Evolutionary conservation across 2,113 vertebrate species (phyloP), one percentile per base, ranked within the genome.

Genomic region (Xiphophorus hellerii): DNA sequence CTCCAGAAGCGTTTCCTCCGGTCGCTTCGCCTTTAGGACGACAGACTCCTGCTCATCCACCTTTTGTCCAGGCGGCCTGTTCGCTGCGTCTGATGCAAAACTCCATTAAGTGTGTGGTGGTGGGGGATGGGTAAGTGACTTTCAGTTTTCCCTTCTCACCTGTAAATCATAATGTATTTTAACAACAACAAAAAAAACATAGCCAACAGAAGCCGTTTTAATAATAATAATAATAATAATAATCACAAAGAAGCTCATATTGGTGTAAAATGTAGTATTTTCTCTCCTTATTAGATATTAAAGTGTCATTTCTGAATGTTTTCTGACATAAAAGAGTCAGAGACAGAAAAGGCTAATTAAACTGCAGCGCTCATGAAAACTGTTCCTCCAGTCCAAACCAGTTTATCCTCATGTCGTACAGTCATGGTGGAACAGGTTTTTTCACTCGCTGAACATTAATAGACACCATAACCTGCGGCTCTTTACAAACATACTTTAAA

Each of bases 31-130:
- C 3, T 48, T 48, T 48, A 17, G 17, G 44, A 48, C 44, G 6
- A 48, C 44, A 48, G 44, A 48, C 20, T 48, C 17, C 17, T 48
- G 17, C 4, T 48, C 15, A 48, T 48, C 17, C 44, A 20, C 17
- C 44, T 20, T 48, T 17, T 20, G 44, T 20, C 14, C 15, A 17
- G 44, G 14, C 5, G 4, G 17, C 5, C 44, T 20, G 17, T 20
- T 48, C 4, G 1, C 33, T 8, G 29, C 15, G 11, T 12, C 11
- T 17, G 11, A 65, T 65, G 63, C 17, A 22, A 2, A 17, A 48
- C 15, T 33, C 62, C 20, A 65, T 65, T 65, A 65, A 65, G 31
- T 65, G 63, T 65, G 63, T 35, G 63, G 63, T 65, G 31, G 63
- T 65, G 31, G 63, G 63, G 17, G 63, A 65, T 25, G 63, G 63